A percentile compares a stretch with the other conserved stretches of the same genome.
Evolutionary conservation across 2,888 invertebrate species (phyloP).

Genomic region (Limnephilus auricula): DNA sequence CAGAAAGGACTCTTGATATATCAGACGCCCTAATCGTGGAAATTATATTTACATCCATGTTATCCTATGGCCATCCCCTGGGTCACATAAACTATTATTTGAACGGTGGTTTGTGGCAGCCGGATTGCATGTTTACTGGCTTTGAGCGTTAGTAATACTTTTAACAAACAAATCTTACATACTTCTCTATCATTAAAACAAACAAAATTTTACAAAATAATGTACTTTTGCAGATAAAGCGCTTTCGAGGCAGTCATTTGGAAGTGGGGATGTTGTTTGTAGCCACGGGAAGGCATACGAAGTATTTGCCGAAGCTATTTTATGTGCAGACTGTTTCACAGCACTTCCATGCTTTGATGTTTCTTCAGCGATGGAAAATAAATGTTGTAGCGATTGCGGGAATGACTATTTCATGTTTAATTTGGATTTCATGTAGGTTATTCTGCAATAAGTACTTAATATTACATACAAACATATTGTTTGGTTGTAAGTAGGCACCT

Average conservation of each 20-base stretch:
- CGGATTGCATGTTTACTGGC: slow-evolving; percentile 37
- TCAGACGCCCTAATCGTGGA: slow-evolving; percentile 58
- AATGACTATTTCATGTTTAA: slow-evolving; percentile 43
- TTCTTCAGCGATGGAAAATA: slow-evolving; percentile 24
- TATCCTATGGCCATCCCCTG: slow-evolving; percentile 61
- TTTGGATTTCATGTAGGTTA: slow-evolving; percentile 49
- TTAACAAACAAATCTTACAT: neutral
- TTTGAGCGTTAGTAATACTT: neutral
- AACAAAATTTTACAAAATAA: neutral
- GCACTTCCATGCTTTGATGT: slow-evolving; percentile 44
- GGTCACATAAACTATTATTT: slow-evolving; percentile 60
- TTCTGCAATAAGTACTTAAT: neutral
- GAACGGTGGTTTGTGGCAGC: slow-evolving; percentile 60
- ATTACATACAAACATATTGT: neutral
- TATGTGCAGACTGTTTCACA: slow-evolving; percentile 32
- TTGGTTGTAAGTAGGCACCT: neutral
- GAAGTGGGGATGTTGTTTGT: slow-evolving; percentile 54
- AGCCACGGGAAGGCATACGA: slow-evolving; percentile 59
- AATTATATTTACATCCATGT: slow-evolving; percentile 60
- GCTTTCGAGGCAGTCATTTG: slow-evolving; percentile 15
- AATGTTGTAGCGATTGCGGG: slow-evolving; percentile 2
- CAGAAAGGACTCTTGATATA: slow-evolving; percentile 57
- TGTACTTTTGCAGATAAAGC: neutral
- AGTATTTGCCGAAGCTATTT: slow-evolving; percentile 53
- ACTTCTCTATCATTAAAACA: neutral